Evolutionary conservation across 2,797 vertebrate genomes (phyloP).

Genomic region (Cephalopachus bancanus): DNA sequence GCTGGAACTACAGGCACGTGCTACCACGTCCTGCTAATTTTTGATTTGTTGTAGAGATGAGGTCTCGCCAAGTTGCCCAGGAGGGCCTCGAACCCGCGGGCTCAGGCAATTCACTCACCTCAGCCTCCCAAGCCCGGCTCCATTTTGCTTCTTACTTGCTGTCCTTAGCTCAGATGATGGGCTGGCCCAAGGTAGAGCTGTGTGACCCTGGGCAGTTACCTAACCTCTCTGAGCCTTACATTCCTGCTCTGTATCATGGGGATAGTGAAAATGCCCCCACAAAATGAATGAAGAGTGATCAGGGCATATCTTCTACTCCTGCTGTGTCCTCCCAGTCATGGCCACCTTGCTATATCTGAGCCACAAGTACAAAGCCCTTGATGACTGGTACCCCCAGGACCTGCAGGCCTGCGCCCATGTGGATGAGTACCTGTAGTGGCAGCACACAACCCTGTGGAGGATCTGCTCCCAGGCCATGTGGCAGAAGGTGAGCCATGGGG

Average conservation of each 20-base stretch:
- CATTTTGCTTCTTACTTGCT: too few relatives aligned
- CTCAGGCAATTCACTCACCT: too few relatives aligned
- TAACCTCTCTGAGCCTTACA: not conserved
- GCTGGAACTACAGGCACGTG: too few relatives aligned
- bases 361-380: conserved; percentile 88
- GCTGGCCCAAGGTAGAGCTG: not conserved
- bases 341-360: conserved; percentile 93
- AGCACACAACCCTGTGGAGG: conserved; percentile 88
- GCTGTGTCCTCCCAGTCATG: conserved; percentile 80
- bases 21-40: too few relatives aligned
- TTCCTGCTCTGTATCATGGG: not conserved
- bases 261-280: not conserved
- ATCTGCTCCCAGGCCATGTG: conserved; percentile 90
- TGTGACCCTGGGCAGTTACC: not conserved
- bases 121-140: too few relatives aligned
- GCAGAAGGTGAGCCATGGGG: conserved; percentile 87
- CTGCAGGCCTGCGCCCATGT: conserved; percentile 89
- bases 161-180: not conserved
- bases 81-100: too few relatives aligned
- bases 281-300: not conserved
- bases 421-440: conserved; percentile 94
- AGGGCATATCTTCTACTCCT: not conserved
- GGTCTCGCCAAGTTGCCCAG: too few relatives aligned
- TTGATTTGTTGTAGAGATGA: too few relatives aligned
- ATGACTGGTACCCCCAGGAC: conserved; percentile 94